Percentiles rank a stretch among this genome's conserved stretches.
Conservation (phyloP, 2,888 invertebrate species). For the Fragum whitleyi region DNA sequence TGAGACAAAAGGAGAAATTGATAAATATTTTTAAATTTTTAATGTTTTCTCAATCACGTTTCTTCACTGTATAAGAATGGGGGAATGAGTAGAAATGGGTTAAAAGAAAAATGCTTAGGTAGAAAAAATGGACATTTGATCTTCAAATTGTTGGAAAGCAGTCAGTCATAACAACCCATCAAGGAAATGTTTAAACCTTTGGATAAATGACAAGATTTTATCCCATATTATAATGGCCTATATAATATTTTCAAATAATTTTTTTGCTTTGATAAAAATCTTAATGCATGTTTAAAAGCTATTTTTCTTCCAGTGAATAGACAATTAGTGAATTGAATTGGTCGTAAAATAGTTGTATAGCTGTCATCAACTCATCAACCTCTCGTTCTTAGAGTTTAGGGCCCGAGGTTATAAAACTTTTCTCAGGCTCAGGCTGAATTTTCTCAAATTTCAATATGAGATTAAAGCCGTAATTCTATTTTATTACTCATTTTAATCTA, state of each 20-base stretch:
- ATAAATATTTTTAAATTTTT: no score
- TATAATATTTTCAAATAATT: constrained; percentile 13
- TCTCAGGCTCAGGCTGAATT: no score
- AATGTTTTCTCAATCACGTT: no score
- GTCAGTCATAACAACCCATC: background rate
- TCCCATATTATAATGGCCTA: constrained; percentile 5
- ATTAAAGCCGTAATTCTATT: no score
- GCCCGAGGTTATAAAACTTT: no score
- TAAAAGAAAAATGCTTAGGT: no score
- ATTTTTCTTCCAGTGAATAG: constrained; percentile 12
- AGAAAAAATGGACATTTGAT: background rate
- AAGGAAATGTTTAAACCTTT: constrained; percentile 15
- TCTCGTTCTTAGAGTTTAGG: no score
- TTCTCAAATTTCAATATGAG: no score
- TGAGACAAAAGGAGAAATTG: no score
- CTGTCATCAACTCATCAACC: constrained; percentile 1
- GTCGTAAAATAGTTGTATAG: constrained; percentile 18
- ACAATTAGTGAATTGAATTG: constrained; percentile 25
- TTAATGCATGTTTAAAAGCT: constrained; percentile 18
- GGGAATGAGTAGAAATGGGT: background rate
- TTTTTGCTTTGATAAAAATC: constrained; percentile 4
- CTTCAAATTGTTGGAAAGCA: background rate
- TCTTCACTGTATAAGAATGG: background rate
- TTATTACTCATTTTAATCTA: no score
- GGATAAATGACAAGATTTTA: constrained; percentile 19